These are phyloP conservation scores for Platyscapa corneri DNA, from an alignment of 1,140 invertebrate genomes.

Conservation along the genomic window DNA sequence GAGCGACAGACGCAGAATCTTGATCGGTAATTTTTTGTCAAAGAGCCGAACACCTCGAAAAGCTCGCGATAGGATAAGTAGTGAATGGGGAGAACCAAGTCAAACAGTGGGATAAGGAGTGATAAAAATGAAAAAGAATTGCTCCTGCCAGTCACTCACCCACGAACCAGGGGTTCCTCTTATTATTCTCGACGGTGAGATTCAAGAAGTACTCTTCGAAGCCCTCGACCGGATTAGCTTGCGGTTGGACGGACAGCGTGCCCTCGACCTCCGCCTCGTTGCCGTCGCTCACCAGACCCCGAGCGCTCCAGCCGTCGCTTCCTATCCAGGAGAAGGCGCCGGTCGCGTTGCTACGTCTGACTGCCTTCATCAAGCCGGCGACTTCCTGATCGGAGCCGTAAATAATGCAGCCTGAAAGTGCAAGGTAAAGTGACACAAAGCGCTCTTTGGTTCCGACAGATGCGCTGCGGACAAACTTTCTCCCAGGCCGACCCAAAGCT, in stretches of 20 bases:
- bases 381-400: slow-evolving; percentile 98
- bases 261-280: slow-evolving; percentile 92
- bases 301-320: slow-evolving; percentile 93
- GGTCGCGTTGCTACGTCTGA: slow-evolving; percentile 89
- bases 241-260: slow-evolving; percentile 93
- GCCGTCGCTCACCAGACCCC: slow-evolving; percentile 87
- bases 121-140: background rate
- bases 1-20: background rate
- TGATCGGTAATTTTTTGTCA: background rate
- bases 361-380: slow-evolving; percentile 93
- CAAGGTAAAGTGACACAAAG: background rate
- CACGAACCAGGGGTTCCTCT: slow-evolving; percentile 94
- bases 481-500: background rate
- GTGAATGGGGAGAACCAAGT: background rate
- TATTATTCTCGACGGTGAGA: slow-evolving; percentile 89
- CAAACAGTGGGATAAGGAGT: background rate
- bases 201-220: slow-evolving; percentile 93
- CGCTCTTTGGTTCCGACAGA: background rate
- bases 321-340: slow-evolving; percentile 95
- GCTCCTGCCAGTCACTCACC: slow-evolving; percentile 77
- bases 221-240: slow-evolving; percentile 88
- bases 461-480: background rate
- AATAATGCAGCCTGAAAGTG: slow-evolving; percentile 88
- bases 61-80: background rate
- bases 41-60: background rate